Base-by-base conservation (phyloP, 2,797 vertebrate species). In the Cephalopachus bancanus region DNA sequence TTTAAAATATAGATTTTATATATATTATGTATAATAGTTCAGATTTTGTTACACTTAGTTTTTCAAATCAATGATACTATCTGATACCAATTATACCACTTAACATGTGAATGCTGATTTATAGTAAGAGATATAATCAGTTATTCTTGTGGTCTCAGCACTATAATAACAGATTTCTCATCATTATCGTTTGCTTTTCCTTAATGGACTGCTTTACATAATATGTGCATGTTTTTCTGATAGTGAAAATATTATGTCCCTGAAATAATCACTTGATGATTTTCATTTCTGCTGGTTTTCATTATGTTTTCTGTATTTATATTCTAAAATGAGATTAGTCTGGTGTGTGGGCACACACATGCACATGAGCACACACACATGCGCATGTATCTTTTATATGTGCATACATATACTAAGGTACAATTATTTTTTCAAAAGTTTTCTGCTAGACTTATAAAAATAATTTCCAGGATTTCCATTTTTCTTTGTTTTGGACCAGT, bases 351-450 rank as follows among this genome's bases (percentile, higher is more conserved):
- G 5, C 15, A 4, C 0, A 59, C 0, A 51, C 75, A 78, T 44
- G 44, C 28, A 19, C n/a, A 28, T 53, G 49, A 19, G 19, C 16
- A 51, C 7, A 19, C 53, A 33, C 11, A 26, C 19, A 15, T 0
- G 9, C 2, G 2, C 0, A 49, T 10, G n/a, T 6, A 37, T 74
- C 3, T 55, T 2, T 1, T 30, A 37, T 24, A 6, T 84, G 30
- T 72, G 0, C 1, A 3, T 85, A 33, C 33, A 0, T 15, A 57
- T 55, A 53, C 10, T n/a, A 14, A 87, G 30, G 30, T 3, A 88
- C 20, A 26, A 7, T 19, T 28, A 14, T 79, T 87, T 91, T 88
- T 62, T 53, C 1, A 4, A 44, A 44, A 44, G 37, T 22, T 76
- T 89, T 30, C 75, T 85, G 49, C 4, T 59, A 64, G 7, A 7